Evolutionary conservation across 2,113 vertebrate species (phyloP), one percentile per base, ranked within the genome.

Genomic region (Ibidorhyncha struthersii): DNA sequence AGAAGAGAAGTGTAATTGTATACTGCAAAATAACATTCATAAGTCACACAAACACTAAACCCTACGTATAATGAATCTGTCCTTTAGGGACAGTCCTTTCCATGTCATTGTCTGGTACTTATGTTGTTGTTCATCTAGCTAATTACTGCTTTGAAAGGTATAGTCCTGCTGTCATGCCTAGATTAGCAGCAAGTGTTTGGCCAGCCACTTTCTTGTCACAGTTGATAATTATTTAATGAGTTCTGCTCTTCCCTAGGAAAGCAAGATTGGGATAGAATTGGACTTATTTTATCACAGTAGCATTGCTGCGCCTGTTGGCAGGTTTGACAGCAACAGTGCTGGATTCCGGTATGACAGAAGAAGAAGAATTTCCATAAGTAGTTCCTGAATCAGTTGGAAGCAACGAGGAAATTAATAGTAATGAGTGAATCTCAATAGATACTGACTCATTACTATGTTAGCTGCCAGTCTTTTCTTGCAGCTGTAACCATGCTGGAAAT

Each of bases 301-400:
- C 71, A 86, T 91, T 92, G 94, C 92, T 90, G 94, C 0, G 49
- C 82, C 89, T 94, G 90, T 96, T 94, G 95, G 96, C 93, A 88
- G 65, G 36, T 94, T 93, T 96, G 95, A 94, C 47, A 93, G 73
- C 66, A 86, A n/a, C 77, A 89, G 86, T 11, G 23, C 79, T 94
- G 93, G 93, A 97, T 96, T 98, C 86, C 84, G 92, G 90, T 70
- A 92, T 93, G 92, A 94, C 72, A 92, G 96, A 94, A 97, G 94
- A 96, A 96, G 93, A 96, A 95, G 92, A 94, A 97, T 97, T 97
- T 97, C 97, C 95, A 94, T 97, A 97, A 98, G 96, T 97, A 91
- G 84, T 61, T 96, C 83, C 74, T 92, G 86, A 91, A 95, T 91
- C 55, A 71, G 62, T 83, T 93, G 74, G 69, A 38, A 94, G 84